Evolutionary conservation across 2,113 vertebrate species (phyloP).

Genomic region (Tyrannus savana): DNA sequence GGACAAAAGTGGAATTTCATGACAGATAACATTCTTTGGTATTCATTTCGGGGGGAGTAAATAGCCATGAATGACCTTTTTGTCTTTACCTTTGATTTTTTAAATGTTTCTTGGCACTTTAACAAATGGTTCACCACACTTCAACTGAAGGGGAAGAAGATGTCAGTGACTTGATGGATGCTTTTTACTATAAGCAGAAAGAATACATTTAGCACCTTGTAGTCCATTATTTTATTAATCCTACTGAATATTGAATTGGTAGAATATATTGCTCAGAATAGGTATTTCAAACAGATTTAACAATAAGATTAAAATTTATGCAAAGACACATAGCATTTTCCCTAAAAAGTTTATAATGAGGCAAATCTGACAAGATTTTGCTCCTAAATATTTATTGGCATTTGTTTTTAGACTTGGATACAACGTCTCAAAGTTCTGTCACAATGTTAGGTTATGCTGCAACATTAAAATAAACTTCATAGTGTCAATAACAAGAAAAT

Average conservation of each 20-base stretch:
- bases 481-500: neutral
- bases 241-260: neutral
- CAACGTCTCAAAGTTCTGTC: neutral
- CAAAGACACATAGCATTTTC: neutral
- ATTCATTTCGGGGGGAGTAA: slow-evolving; percentile 20
- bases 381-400: neutral
- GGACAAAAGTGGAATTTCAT: neutral
- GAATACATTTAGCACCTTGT: neutral
- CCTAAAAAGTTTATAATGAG: neutral
- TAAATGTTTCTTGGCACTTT: neutral
- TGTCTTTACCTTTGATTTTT: slow-evolving; percentile 46
- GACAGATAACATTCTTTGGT: neutral
- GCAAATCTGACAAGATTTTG: neutral
- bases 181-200: neutral
- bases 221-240: neutral
- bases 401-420: neutral
- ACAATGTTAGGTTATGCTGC: neutral
- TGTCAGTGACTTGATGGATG: slow-evolving; percentile 36
- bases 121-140: slow-evolving; percentile 32
- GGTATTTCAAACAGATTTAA: neutral
- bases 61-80: slow-evolving; percentile 37
- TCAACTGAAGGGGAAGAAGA: slow-evolving; percentile 26
- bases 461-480: neutral
- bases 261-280: neutral
- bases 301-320: neutral